Evolutionary conservation across 2,888 invertebrate species (phyloP).

Genomic region (Villa cingulata): DNA sequence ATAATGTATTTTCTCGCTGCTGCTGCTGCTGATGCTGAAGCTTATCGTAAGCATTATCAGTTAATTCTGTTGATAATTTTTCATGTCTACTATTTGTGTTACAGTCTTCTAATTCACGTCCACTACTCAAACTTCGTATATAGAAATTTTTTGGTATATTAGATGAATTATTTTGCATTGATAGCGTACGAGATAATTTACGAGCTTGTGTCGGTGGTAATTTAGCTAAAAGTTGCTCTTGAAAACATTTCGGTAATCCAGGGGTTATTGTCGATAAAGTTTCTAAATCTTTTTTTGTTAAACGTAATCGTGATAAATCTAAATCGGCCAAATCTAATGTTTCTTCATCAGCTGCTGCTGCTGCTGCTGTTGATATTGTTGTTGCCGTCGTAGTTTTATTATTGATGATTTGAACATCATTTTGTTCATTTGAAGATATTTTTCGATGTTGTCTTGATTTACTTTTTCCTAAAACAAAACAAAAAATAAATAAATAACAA

Average conservation of each 20-base stretch:
- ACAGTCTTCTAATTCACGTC: conserved; percentile 27
- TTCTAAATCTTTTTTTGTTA: conserved; percentile 56
- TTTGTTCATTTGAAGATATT: conserved; percentile 9
- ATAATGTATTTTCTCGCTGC: conserved; percentile 29
- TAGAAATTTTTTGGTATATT: conserved; percentile 22
- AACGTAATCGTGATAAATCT: conserved; percentile 52
- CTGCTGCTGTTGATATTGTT: conserved; percentile 1
- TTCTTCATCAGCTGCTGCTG: conserved; percentile 16
- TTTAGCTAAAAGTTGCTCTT: conserved; percentile 55
- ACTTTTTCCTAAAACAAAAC: conserved; percentile 15
- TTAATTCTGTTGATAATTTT: conserved; percentile 6
- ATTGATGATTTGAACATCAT: too few relatives aligned
- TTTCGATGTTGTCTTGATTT: conserved; percentile 12
- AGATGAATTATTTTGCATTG: conserved; percentile 28
- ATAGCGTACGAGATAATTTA: conserved; percentile 49
- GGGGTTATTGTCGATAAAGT: conserved; percentile 57
- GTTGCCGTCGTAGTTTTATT: too few relatives aligned
- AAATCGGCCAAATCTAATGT: conserved; percentile 46
- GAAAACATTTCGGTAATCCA: conserved; percentile 54
- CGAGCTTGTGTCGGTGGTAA: conserved; percentile 55
- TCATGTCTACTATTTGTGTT: not conserved
- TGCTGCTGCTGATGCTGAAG: conserved; percentile 11
- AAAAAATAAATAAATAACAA: not conserved
- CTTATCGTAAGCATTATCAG: too few relatives aligned
- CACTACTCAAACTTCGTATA: conserved; percentile 37